A percentile compares a stretch with the other conserved stretches of the same genome.
These are phyloP conservation scores for Mactra quadrangularis DNA, from an alignment of 1,140 invertebrate genomes.

Conservation along the genomic window DNA sequence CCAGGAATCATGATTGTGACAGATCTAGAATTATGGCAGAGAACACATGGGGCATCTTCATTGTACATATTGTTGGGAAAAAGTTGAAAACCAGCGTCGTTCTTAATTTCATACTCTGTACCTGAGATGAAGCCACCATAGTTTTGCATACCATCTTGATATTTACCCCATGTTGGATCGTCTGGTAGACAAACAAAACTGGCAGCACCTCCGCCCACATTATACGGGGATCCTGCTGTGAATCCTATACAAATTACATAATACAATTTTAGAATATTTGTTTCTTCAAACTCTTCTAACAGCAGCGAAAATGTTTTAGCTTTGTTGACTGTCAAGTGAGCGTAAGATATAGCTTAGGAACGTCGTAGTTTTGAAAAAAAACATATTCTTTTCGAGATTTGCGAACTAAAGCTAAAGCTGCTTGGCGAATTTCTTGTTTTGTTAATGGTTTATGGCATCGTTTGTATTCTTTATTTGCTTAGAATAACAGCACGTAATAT, in stretches of 20 bases:
- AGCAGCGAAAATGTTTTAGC: neutral
- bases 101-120: conserved; percentile 16
- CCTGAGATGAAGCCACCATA: conserved; percentile 18
- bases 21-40: neutral
- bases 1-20: conserved; percentile 29
- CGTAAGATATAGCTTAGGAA: too few species aligned
- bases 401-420: too few species aligned
- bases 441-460: too few species aligned
- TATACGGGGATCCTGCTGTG: conserved; percentile 9
- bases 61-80: neutral
- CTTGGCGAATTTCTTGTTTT: too few species aligned
- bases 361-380: too few species aligned
- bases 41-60: conserved; percentile 14
- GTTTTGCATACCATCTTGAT: neutral
- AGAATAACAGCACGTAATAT: too few species aligned
- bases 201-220: conserved; percentile 10
- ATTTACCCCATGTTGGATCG: conserved; percentile 38
- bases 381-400: too few species aligned
- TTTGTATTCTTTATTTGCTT: too few species aligned
- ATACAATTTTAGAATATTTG: neutral
- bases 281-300: neutral
- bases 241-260: neutral
- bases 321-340: too few species aligned
- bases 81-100: neutral
- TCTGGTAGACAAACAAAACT: conserved; percentile 27